Evolutionary conservation across 2,113 vertebrate genomes (phyloP).

Genomic region (Bufo gargarizans): DNA sequence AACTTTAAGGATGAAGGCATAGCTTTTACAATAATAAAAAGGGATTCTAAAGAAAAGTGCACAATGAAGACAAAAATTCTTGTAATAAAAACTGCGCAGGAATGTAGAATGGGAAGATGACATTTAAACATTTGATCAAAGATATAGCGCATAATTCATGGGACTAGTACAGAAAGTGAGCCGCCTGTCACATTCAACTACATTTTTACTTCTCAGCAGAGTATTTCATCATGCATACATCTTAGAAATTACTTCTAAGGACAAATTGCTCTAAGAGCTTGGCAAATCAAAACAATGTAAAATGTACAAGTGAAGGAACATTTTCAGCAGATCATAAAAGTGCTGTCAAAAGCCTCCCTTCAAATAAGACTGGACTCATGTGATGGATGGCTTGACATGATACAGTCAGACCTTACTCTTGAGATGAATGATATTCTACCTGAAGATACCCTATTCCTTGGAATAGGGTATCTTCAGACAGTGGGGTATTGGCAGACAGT

Average conservation of each 20-base stretch:
- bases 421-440: not conserved
- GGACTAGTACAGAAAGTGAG: not conserved
- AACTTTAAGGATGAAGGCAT: not conserved
- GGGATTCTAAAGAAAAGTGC: not conserved
- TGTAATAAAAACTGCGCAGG: not conserved
- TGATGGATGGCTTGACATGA: constrained; percentile 5
- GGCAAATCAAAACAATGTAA: constrained; percentile 16
- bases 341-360: not conserved
- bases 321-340: not conserved
- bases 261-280: constrained; percentile 14
- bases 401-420: not conserved
- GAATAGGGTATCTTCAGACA: not conserved
- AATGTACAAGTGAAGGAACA: not conserved
- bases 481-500: not conserved
- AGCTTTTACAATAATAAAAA: not conserved
- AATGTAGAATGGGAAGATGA: not conserved
- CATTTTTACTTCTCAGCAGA: constrained; percentile 21
- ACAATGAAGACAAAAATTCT: not conserved
- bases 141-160: not conserved
- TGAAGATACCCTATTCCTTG: not conserved
- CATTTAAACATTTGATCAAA: constrained; percentile 28
- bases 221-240: not conserved
- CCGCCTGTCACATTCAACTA: constrained; percentile 5
- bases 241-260: constrained; percentile 18
- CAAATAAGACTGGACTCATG: not conserved